Evolutionary conservation across 1,140 invertebrate species (phyloP).

Genomic region (Octopus bimaculoides): DNA sequence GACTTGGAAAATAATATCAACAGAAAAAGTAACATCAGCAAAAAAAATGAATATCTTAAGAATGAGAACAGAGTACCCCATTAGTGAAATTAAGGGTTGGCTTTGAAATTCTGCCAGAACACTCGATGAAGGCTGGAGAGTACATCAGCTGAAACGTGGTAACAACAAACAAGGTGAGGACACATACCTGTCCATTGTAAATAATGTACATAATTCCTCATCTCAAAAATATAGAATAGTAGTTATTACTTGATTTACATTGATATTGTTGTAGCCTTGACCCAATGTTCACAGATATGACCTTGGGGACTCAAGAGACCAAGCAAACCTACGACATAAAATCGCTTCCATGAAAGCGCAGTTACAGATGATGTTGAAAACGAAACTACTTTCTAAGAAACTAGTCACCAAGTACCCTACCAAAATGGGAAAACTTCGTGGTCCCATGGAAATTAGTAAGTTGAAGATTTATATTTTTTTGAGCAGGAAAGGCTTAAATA

Average conservation of each 20-base stretch:
- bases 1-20: too few relatives aligned
- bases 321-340: conserved; percentile 37
- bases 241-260: not conserved
- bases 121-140: too few relatives aligned
- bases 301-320: conserved; percentile 36
- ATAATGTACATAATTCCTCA: too few relatives aligned
- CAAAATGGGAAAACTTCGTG: conserved; percentile 36
- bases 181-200: too few relatives aligned
- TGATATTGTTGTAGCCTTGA: conserved; percentile 19
- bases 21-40: too few relatives aligned
- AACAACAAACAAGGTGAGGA: too few relatives aligned
- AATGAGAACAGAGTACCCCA: too few relatives aligned
- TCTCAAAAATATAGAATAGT: not conserved
- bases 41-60: too few relatives aligned
- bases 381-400: conserved; percentile 67
- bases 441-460: conserved; percentile 17
- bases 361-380: conserved; percentile 62
- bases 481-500: too few relatives aligned
- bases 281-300: conserved; percentile 35
- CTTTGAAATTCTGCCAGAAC: too few relatives aligned
- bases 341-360: conserved; percentile 62
- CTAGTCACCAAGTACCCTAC: conserved; percentile 69
- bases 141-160: too few relatives aligned
- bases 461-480: not conserved
- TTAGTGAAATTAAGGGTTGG: too few relatives aligned